Percentiles rank a stretch among this genome's conserved stretches.
Conservation (phyloP, 2,113 vertebrate species). For the Tupaia tana region DNA sequence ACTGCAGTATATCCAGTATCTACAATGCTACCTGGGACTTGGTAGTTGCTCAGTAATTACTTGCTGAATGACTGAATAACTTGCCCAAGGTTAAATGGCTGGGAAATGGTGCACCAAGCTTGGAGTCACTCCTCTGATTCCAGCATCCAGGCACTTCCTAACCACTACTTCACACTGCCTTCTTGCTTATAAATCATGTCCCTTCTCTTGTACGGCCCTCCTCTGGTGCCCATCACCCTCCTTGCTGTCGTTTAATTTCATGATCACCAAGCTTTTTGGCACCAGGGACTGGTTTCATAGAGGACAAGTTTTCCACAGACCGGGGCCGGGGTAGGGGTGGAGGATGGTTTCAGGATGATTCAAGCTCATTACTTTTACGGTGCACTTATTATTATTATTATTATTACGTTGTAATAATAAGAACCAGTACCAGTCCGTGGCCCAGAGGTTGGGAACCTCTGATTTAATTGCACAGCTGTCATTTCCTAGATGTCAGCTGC, state of each 20-base stretch:
- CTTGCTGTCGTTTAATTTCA: background rate
- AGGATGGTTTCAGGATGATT: too few species aligned
- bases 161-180: background rate
- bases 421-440: too few species aligned
- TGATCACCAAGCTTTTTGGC: too few species aligned
- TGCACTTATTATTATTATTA: too few species aligned
- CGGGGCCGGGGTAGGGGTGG: too few species aligned
- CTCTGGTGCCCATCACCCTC: background rate
- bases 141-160: background rate
- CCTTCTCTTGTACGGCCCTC: background rate
- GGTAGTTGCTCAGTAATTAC: background rate
- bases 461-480: background rate
- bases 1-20: background rate
- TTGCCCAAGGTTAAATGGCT: background rate
- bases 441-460: too few species aligned
- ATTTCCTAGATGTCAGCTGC: background rate
- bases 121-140: background rate
- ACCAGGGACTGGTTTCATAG: too few species aligned
- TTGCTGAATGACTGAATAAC: background rate
- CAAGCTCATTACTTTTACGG: too few species aligned
- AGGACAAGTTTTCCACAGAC: too few species aligned
- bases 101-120: background rate
- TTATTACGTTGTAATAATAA: too few species aligned
- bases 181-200: background rate
- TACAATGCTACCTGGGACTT: accelerated